These are phyloP conservation scores for Ophiodon elongatus DNA, from an alignment of 2,113 vertebrate genomes.

Conservation along the genomic window DNA sequence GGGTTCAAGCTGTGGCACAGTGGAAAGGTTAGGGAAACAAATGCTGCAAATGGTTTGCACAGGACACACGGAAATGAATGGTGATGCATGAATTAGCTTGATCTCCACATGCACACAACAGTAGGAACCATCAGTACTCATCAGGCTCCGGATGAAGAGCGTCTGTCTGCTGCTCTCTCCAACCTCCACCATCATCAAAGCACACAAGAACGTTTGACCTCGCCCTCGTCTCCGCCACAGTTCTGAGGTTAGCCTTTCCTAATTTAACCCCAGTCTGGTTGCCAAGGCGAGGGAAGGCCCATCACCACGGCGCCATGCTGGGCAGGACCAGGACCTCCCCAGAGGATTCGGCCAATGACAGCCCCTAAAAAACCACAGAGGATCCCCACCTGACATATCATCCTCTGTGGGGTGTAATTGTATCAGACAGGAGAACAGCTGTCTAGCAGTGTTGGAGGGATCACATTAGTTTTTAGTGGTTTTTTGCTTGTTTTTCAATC, in stretches of 20 bases:
- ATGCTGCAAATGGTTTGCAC: constrained; percentile 3
- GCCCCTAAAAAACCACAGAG: constrained; percentile 57
- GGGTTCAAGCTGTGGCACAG: neutral
- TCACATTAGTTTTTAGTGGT: neutral
- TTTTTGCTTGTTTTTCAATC: neutral
- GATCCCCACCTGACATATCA: constrained; percentile 60
- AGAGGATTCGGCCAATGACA: constrained; percentile 58
- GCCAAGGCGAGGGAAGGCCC: constrained; percentile 59
- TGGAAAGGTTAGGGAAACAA: neutral
- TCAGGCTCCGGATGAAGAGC: constrained; percentile 39
- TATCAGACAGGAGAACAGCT: constrained; percentile 1
- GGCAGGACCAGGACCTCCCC: constrained; percentile 70
- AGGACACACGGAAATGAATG: neutral
- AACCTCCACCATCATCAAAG: constrained; percentile 77
- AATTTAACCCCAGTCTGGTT: constrained; percentile 76
- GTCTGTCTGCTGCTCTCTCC: constrained; percentile 44
- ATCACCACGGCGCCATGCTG: constrained; percentile 61
- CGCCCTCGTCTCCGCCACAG: constrained; percentile 72
- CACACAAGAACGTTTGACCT: constrained; percentile 73
- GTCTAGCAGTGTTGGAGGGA: constrained; percentile 3
- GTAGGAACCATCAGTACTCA: neutral
- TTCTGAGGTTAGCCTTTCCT: constrained; percentile 76
- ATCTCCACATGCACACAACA: neutral
- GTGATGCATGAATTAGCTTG: neutral
- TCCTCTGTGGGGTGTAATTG: constrained; percentile 38